phyloP scores from a whole-genome alignment of 2,113 vertebrate genomes.

The Odocoileus virginianus region DNA sequence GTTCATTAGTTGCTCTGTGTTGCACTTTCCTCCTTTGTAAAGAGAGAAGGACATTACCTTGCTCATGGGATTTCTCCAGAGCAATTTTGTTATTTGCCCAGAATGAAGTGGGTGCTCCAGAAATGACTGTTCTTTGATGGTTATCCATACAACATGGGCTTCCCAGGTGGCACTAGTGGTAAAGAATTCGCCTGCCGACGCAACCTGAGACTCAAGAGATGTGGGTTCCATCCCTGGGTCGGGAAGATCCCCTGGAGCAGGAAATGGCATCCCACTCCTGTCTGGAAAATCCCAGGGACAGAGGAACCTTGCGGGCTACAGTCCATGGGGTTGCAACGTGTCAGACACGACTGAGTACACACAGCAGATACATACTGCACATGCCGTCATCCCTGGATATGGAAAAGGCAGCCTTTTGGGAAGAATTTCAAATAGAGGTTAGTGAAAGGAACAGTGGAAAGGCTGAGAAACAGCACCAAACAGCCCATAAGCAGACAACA shows the following conservation, averaged over 20 bases:
- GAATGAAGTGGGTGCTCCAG: background rate
- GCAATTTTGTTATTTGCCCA: background rate
- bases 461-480: background rate
- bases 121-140: background rate
- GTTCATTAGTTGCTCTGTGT: background rate
- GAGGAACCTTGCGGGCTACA: background rate
- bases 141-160: background rate
- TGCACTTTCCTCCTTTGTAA: background rate
- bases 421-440: background rate
- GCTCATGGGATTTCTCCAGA: background rate
- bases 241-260: background rate
- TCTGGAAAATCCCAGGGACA: background rate
- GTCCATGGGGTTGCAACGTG: background rate
- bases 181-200: fast-evolving
- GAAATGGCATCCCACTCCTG: background rate
- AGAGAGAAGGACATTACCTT: background rate
- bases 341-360: background rate
- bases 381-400: background rate
- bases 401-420: background rate
- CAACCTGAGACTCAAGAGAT: background rate
- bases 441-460: background rate
- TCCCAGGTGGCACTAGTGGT: background rate
- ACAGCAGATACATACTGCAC: background rate
- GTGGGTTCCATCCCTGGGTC: background rate
- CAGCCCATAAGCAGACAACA: background rate